Conservation (phyloP, 2,113 vertebrate genomes). For the Potamarius usumacintae region DNA sequence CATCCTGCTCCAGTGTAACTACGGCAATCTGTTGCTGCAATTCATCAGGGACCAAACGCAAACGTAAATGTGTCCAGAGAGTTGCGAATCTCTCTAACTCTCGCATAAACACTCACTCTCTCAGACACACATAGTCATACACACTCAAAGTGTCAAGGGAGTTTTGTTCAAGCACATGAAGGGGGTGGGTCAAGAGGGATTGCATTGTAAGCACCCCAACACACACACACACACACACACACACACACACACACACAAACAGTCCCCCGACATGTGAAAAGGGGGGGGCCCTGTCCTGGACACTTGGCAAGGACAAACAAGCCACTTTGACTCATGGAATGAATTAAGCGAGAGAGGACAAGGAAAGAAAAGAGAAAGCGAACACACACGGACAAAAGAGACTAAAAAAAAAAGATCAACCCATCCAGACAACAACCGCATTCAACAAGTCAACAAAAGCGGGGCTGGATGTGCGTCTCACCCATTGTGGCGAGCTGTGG, state of each 20-base stretch:
- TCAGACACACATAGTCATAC: conserved; percentile 22
- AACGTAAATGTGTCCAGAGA: conserved; percentile 16
- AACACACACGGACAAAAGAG: conserved; percentile 32
- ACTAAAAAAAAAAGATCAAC: conserved; percentile 31
- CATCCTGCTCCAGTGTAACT: conserved; percentile 55
- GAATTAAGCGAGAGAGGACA: conserved; percentile 26
- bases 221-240: conserved; percentile 25
- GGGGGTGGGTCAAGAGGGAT: conserved; percentile 50
- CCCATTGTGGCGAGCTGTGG: conserved; percentile 57
- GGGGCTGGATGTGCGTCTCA: conserved; percentile 44
- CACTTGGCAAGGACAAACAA: conserved; percentile 56
- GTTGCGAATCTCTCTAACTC: conserved; percentile 6
- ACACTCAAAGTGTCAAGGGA: conserved; percentile 45
- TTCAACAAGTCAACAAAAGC: conserved; percentile 62
- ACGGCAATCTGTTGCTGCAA: conserved; percentile 59
- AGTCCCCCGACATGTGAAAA: conserved; percentile 49
- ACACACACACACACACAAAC: conserved; percentile 30
- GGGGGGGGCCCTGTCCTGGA: conserved; percentile 48
- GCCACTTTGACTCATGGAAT: conserved; percentile 40
- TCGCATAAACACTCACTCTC: not conserved
- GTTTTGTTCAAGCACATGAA: conserved; percentile 47
- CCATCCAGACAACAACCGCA: conserved; percentile 35
- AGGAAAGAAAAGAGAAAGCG: conserved; percentile 41
- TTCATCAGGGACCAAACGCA: conserved; percentile 47
- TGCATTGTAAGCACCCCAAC: conserved; percentile 43